phyloP scores from a whole-genome alignment of 2,888 invertebrate species.

The Balanococcus diminutus region DNA sequence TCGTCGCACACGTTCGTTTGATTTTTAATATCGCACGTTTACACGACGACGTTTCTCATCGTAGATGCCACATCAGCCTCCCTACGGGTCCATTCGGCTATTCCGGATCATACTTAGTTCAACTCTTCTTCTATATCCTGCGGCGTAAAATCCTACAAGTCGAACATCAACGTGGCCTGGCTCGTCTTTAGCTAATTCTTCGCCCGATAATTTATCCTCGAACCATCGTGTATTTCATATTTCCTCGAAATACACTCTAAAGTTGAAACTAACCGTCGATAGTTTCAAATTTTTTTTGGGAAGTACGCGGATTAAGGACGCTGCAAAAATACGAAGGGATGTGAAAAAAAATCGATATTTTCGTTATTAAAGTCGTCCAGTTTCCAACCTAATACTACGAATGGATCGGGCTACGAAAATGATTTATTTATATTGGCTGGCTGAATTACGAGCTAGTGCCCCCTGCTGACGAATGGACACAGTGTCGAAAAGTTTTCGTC shows the following conservation, averaged over 20 bases:
- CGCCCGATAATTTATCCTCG: not conserved
- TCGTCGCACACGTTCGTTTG: not conserved
- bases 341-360: constrained; percentile 29
- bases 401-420: not conserved
- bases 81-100: not conserved
- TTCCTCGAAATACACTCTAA: not conserved
- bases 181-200: not conserved
- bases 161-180: not conserved
- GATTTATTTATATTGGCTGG: constrained; percentile 30
- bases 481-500: not conserved
- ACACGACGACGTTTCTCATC: not conserved
- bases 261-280: not conserved
- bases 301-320: not conserved
- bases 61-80: not conserved
- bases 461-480: not conserved
- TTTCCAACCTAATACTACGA: not conserved
- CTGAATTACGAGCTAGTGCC: not conserved
- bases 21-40: constrained; percentile 3
- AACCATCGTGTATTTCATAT: not conserved
- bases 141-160: not conserved
- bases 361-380: constrained; percentile 24
- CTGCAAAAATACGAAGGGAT: not conserved
- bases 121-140: not conserved
- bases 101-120: not conserved
- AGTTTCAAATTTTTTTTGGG: not conserved